phyloP scores from a whole-genome alignment of 2,888 invertebrate species.

The Lepidocyrtinus sp. region DNA sequence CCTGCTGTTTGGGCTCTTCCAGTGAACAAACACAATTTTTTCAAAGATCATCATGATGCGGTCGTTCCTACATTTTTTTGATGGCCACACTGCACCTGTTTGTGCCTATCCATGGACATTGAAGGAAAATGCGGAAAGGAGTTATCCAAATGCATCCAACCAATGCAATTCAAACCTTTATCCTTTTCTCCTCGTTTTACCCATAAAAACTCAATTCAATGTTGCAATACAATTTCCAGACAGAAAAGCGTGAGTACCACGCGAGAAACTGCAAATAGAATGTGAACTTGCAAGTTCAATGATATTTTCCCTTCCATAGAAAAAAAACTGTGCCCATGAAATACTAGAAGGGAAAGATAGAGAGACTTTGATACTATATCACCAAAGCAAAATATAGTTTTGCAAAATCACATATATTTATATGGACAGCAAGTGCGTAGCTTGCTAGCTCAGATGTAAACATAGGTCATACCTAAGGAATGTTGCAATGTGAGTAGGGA shows the following conservation, averaged over 20 bases:
- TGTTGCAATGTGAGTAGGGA: conserved; percentile 27
- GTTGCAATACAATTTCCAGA: too few relatives aligned
- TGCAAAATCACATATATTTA: too few relatives aligned
- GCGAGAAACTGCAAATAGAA: conserved; percentile 22
- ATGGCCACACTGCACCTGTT: conserved; percentile 36
- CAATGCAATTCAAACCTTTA: too few relatives aligned
- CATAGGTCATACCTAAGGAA: conserved; percentile 10
- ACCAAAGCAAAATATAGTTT: not conserved
- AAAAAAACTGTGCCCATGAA: conserved; percentile 25
- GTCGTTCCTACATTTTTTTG: not conserved
- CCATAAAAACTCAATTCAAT: too few relatives aligned
- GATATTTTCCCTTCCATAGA: too few relatives aligned
- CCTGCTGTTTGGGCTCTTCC: conserved; percentile 37
- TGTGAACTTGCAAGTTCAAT: conserved; percentile 52
- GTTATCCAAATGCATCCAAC: too few relatives aligned
- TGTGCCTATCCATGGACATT: too few relatives aligned
- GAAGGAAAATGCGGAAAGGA: too few relatives aligned
- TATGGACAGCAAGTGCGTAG: too few relatives aligned
- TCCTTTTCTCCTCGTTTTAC: conserved; percentile 26
- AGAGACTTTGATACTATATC: conserved; percentile 2
- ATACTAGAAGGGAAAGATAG: conserved; percentile 14
- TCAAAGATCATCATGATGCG: conserved; percentile 10
- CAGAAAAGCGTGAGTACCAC: not conserved
- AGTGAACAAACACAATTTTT: conserved; percentile 31
- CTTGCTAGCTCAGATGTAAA: too few relatives aligned